Evolutionary conservation across 2,888 invertebrate species (phyloP), one percentile per base, ranked within the genome.

Genomic region (Nymphalis polychloros): DNA sequence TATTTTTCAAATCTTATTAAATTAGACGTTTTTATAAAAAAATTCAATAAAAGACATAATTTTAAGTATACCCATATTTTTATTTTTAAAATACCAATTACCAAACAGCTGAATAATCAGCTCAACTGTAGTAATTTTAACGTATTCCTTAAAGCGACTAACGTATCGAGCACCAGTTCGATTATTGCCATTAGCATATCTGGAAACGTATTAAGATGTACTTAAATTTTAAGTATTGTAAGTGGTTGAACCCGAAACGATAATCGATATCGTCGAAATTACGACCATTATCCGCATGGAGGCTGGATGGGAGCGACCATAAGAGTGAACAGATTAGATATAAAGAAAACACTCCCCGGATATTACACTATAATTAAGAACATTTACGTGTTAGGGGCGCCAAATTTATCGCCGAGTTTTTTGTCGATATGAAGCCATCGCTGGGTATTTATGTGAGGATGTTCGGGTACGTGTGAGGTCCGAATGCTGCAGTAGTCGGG

Each of bases 331-430:
- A 84, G 91, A 92, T 90, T 90, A 90, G 91, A 92, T 91, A 90
- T 78, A 78, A 76, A 78, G 77, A 83, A 86, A 85, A 79, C 80
- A 69, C 82, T 80, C 79, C 81, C 89, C 86, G 87, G 88, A 89
- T 86, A 89, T 91, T 89, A 90, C 88, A 88, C 86, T 87, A 88
- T 90, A 91, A 91, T 92, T 91, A 92, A 91, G 88, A 86, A 87
- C 90, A 87, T 91, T 90, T 88, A 91, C 90, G 89, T 90, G 89
- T 89, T 86, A 79, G 83, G 87, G 91, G 92, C 92, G 92, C 92
- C 91, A 92, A 92, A 92, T 91, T 89, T 91, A 91, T 90, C 92
- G 91, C 89, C 85, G 88, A 85, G 86, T 90, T 92, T 91, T 91
- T 91, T 89, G 87, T 91, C 82, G 87, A 88, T 90, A 90, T 91